These are phyloP conservation scores for Pseudocheirus occidentalis DNA, from an alignment of 2,797 vertebrate genomes.

Conservation along the genomic window DNA sequence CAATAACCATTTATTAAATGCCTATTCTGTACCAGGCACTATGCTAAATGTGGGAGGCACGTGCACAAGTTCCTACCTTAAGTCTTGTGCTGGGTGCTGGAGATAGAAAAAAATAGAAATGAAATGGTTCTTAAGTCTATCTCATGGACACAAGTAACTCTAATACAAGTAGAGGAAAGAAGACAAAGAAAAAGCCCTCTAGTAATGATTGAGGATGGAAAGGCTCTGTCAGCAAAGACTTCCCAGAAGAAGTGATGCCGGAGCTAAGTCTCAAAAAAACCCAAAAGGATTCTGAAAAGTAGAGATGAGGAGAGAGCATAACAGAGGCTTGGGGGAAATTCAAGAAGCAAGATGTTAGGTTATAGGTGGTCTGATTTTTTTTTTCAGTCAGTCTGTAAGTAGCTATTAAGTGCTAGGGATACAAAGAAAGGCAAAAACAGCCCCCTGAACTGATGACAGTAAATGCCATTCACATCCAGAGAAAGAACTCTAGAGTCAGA, in stretches of 20 bases:
- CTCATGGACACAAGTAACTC: too few relatives aligned
- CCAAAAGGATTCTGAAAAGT: not conserved
- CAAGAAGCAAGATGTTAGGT: not conserved
- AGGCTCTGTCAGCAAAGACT: not conserved
- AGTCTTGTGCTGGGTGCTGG: too few relatives aligned
- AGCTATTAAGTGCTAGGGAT: not conserved
- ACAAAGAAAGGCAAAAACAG: not conserved
- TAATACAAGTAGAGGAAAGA: not conserved
- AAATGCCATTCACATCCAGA: too few relatives aligned
- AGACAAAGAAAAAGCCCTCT: not conserved
- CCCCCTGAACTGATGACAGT: not conserved
- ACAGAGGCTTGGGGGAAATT: not conserved
- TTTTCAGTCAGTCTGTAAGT: not conserved
- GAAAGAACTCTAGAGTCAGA: too few relatives aligned
- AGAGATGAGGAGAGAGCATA: not conserved
- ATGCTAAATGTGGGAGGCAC: too few relatives aligned
- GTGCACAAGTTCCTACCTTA: too few relatives aligned
- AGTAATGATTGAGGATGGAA: not conserved
- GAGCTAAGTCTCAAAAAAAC: not conserved
- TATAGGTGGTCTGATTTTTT: too few relatives aligned
- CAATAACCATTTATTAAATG: too few relatives aligned
- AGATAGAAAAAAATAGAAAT: too few relatives aligned
- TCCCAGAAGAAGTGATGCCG: not conserved
- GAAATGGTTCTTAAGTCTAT: too few relatives aligned
- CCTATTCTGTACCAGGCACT: too few relatives aligned